These are phyloP conservation scores for Hirtodrosophila alboralis DNA, from an alignment of 2,888 invertebrate species.

Conservation along the genomic window DNA sequence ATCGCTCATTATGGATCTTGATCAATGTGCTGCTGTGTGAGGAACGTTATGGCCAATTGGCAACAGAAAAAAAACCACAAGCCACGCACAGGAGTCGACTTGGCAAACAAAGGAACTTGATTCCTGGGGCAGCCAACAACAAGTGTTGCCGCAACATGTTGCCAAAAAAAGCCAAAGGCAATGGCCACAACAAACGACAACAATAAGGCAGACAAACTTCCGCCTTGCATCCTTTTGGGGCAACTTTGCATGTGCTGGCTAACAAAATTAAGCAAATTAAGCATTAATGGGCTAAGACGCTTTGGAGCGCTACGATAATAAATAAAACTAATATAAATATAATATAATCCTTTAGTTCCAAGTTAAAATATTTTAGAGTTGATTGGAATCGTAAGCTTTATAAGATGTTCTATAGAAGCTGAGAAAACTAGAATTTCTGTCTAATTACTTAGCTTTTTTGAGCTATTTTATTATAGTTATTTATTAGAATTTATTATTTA, in stretches of 20 bases:
- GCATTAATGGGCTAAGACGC: conserved; percentile 32
- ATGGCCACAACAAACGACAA: conserved; percentile 33
- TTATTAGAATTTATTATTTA: no score
- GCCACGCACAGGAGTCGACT: conserved; percentile 34
- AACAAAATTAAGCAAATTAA: conserved; percentile 45
- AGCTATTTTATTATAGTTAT: no score
- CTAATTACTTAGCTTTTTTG: no score
- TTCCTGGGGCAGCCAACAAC: conserved; percentile 44
- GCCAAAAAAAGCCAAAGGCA: conserved; percentile 50
- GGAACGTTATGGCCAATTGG: conserved; percentile 33
- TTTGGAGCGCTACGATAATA: conserved; percentile 28
- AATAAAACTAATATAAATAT: not conserved
- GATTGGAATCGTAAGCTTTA: no score
- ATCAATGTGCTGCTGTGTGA: conserved; percentile 60
- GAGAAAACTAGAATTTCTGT: no score
- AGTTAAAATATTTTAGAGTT: not conserved
- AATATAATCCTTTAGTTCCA: no score
- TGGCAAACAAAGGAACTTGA: conserved; percentile 53
- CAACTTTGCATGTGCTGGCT: conserved; percentile 37
- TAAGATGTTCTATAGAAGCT: no score
- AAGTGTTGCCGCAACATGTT: conserved; percentile 66
- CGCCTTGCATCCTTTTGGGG: conserved; percentile 72
- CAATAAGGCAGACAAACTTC: conserved; percentile 53
- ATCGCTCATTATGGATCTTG: conserved; percentile 79
- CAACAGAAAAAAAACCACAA: conserved; percentile 40